These are phyloP conservation scores for Verasper variegatus DNA, from an alignment of 2,113 vertebrate species.

Conservation along the genomic window DNA sequence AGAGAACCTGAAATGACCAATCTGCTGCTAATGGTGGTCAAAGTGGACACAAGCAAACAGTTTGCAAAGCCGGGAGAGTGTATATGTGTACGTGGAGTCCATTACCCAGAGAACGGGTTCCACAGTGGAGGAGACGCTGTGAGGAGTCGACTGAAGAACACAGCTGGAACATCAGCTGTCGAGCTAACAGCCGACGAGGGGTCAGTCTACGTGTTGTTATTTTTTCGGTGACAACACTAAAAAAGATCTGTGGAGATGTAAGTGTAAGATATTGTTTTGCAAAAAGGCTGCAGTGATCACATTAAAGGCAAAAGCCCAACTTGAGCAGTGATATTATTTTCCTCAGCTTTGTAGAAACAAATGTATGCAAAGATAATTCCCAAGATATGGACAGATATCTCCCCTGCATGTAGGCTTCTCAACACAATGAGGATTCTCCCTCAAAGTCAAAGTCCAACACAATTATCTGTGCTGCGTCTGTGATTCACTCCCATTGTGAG, in stretches of 20 bases:
- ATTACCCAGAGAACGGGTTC: neutral
- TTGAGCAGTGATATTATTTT: neutral
- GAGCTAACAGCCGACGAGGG: neutral
- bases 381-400: neutral
- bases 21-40: neutral
- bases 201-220: too few species aligned
- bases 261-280: neutral
- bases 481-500: neutral
- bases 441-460: constrained; percentile 1
- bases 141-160: neutral
- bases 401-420: neutral
- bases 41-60: constrained; percentile 3
- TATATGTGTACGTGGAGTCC: neutral
- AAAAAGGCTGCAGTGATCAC: neutral
- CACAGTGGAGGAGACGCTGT: neutral
- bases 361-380: neutral
- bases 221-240: neutral
- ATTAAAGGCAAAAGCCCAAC: neutral
- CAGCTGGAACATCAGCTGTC: neutral
- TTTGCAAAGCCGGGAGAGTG: neutral
- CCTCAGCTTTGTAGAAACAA: neutral
- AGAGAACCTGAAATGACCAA: neutral
- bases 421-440: neutral
- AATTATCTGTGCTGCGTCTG: neutral
- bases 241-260: neutral